These are phyloP conservation scores for Deroptyus accipitrinus DNA, from an alignment of 2,113 vertebrate genomes.

Conservation along the genomic window DNA sequence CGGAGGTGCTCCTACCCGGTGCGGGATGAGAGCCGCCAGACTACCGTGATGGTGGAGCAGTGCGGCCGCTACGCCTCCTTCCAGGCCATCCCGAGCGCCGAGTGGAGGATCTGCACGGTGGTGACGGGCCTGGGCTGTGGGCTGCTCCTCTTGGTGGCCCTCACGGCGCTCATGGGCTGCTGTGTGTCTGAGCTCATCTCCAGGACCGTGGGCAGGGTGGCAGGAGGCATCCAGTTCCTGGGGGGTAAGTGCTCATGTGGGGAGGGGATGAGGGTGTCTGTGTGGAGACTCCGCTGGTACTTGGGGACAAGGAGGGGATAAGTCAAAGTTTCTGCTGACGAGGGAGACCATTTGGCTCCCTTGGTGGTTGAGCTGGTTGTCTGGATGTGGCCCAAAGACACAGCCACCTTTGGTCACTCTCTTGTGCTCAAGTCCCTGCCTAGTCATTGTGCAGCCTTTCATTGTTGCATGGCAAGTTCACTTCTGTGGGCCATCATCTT, in stretches of 20 bases:
- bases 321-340: background rate
- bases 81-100: slow-evolving; percentile 90
- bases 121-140: slow-evolving; percentile 94
- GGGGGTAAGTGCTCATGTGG: slow-evolving; percentile 83
- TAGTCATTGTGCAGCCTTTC: background rate
- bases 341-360: background rate
- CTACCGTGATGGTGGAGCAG: slow-evolving; percentile 95
- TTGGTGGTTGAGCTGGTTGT: fast-evolving
- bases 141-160: slow-evolving; percentile 92
- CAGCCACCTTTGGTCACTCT: background rate
- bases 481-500: background rate
- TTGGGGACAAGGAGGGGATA: background rate
- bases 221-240: slow-evolving; percentile 94
- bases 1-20: slow-evolving; percentile 95
- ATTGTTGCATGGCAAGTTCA: fast-evolving
- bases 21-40: slow-evolving; percentile 88
- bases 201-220: slow-evolving; percentile 92
- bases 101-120: slow-evolving; percentile 94
- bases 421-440: background rate
- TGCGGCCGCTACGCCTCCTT: slow-evolving; percentile 97
- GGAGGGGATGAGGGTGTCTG: background rate
- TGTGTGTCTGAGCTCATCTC: slow-evolving; percentile 97
- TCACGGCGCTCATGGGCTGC: slow-evolving; percentile 95
- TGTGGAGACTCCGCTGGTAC: background rate
- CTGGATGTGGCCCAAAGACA: background rate